Base-by-base conservation (phyloP, 2,113 vertebrate species). In the Limnothrissa miodon region DNA sequence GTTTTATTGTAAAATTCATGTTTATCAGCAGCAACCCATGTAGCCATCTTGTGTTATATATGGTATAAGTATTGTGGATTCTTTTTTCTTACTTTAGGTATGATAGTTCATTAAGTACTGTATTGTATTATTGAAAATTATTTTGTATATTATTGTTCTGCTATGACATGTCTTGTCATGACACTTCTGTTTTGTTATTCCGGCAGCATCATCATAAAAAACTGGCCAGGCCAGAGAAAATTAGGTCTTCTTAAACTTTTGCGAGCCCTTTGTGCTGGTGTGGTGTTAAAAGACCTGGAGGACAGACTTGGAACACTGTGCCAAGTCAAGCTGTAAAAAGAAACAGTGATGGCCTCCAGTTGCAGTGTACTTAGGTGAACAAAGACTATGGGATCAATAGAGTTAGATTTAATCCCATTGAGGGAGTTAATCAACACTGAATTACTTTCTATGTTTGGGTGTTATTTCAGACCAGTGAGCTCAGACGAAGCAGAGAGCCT, bases 341-440 rank as follows among this genome's bases (percentile, higher is more conserved):
- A 56, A 56, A 2, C 59, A 25, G 33, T 10, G 33, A 36, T 36
- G 13, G 10, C 29, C 33, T 36, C 66, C 17, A 33, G 11, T 36
- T 33, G 59, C 25, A 66, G 25, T 66, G 10, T 39, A 15, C 66
- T 74, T 17, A 36, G 66, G 33, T 36, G 66, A 74, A 36, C 66
- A 74, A 74, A 66, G 23, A 66, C n/a, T 66, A n/a, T 66, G 59
- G 25, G 29, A 74, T 74, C 66, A 74, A 74, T 74, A 74, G 11
- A 21, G 11, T 0, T 19, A 74, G 62, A 36, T 33, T 29, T 36
- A 36, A n/a, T n/a, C n/a, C n/a, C n/a, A n/a, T n/a, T n/a, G n/a
- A n/a, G n/a, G 13, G 66, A 36, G 66, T 74, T 74, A 74, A 36
- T 74, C 29, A 74, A 39, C 66, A 74, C 5, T n/a, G 11, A 25